Conservation (phyloP, 2,113 vertebrate genomes). For the Terrapene triunguis region DNA sequence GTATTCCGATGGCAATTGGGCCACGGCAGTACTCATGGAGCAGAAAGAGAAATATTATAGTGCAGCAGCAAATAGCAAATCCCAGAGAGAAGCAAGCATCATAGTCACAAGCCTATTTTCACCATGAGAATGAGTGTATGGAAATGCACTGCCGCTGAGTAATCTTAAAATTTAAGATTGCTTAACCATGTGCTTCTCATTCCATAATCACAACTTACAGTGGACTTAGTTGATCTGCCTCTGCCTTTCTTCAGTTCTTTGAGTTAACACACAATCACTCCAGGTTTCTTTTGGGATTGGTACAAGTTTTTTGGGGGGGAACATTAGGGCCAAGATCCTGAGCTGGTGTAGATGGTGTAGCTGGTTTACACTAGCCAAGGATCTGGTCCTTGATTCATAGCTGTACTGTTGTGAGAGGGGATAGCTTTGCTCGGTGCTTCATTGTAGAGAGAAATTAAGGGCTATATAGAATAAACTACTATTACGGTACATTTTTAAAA, state of each 20-base stretch:
- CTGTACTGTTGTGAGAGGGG: neutral
- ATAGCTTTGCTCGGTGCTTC: neutral
- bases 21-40: neutral
- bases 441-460: neutral
- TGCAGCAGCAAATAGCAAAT: neutral
- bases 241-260: neutral
- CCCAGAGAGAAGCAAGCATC: constrained; percentile 19
- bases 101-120: constrained; percentile 16
- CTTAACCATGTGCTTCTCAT: rapidly evolving
- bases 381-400: neutral
- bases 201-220: rapidly evolving
- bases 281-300: too few species aligned
- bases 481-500: rapidly evolving
- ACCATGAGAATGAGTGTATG: neutral
- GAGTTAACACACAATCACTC: neutral
- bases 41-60: constrained; percentile 10
- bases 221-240: neutral
- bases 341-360: neutral
- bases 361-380: rapidly evolving
- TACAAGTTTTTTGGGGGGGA: neutral
- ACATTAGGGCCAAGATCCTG: neutral
- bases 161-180: rapidly evolving
- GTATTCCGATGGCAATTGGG: neutral
- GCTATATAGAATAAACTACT: neutral
- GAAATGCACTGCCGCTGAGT: neutral